Percentiles rank a stretch among this genome's conserved stretches.
These are phyloP conservation scores for Stigmatopora argus DNA, from an alignment of 2,113 vertebrate genomes.

Conservation along the genomic window DNA sequence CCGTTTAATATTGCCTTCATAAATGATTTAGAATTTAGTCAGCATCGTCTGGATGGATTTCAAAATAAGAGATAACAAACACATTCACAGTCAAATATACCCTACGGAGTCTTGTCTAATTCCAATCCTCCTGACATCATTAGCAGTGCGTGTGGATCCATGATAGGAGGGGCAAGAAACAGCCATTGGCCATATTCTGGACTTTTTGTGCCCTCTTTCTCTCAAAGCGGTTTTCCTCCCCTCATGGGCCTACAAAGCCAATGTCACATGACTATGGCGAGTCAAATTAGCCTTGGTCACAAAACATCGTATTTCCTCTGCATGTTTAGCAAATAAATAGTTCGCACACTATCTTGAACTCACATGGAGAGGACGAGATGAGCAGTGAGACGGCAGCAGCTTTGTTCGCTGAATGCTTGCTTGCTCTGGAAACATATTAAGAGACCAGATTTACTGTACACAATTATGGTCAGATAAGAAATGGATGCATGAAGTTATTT, in stretches of 20 bases:
- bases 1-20: slow-evolving; percentile 51
- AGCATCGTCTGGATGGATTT: slow-evolving; percentile 45
- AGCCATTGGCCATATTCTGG: slow-evolving; percentile 40
- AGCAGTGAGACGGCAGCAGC: slow-evolving; percentile 16
- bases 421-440: not conserved
- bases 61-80: not conserved
- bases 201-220: slow-evolving; percentile 32
- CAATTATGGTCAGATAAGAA: not conserved
- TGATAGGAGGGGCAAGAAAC: slow-evolving; percentile 56
- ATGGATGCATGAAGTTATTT: not conserved
- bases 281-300: slow-evolving; percentile 51
- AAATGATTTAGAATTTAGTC: slow-evolving; percentile 48
- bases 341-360: slow-evolving; percentile 14
- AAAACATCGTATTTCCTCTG: slow-evolving; percentile 15
- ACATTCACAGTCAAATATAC: not conserved
- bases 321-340: slow-evolving; percentile 26
- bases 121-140: slow-evolving; percentile 47
- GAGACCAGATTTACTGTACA: not conserved
- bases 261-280: slow-evolving; percentile 50
- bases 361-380: slow-evolving; percentile 8
- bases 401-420: slow-evolving; percentile 2
- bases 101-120: not conserved
- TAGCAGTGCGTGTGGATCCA: slow-evolving; percentile 44
- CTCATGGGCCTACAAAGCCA: slow-evolving; percentile 39
- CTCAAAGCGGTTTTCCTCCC: slow-evolving; percentile 35